Percentiles rank a stretch among this genome's conserved stretches.
These are phyloP conservation scores for Malthinus seriepunctatus DNA, from an alignment of 2,888 invertebrate species.

Conservation along the genomic window DNA sequence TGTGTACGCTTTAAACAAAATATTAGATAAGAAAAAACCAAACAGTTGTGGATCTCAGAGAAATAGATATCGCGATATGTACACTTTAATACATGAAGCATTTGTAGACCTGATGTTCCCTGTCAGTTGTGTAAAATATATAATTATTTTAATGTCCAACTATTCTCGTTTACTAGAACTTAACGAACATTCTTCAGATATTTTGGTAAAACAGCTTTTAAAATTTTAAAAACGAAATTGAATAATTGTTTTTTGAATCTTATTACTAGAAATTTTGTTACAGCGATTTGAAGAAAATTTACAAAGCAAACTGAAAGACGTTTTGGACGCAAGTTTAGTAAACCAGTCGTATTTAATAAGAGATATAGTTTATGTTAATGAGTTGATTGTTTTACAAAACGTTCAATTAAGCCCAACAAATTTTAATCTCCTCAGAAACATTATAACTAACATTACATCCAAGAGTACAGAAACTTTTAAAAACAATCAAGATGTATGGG, in stretches of 20 bases:
- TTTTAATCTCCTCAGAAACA: constrained; percentile 1
- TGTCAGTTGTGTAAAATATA: constrained; percentile 6
- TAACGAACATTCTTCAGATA: no score
- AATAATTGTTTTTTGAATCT: no score
- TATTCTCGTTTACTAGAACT: constrained; percentile 9
- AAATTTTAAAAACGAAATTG: no score
- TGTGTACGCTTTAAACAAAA: constrained; percentile 15
- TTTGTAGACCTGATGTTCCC: constrained; percentile 19
- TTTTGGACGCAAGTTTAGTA: constrained; percentile 1
- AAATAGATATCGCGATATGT: constrained; percentile 10
- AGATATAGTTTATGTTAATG: constrained; percentile 13
- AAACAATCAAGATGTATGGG: constrained; percentile 8
- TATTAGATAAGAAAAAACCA: constrained; percentile 10
- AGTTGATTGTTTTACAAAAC: constrained; percentile 9
- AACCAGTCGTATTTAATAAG: constrained; percentile 11
- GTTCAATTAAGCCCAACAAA: not conserved
- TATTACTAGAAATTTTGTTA: not conserved
- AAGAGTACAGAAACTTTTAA: not conserved
- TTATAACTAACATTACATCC: not conserved
- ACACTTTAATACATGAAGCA: constrained; percentile 3
- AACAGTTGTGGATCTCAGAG: constrained; percentile 4
- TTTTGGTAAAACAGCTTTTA: no score
- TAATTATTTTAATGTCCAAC: constrained; percentile 3
- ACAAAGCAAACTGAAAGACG: constrained; percentile 7
- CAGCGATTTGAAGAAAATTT: constrained; percentile 15